phyloP scores from a whole-genome alignment of 2,113 vertebrate species.

The Daubentonia madagascariensis region DNA sequence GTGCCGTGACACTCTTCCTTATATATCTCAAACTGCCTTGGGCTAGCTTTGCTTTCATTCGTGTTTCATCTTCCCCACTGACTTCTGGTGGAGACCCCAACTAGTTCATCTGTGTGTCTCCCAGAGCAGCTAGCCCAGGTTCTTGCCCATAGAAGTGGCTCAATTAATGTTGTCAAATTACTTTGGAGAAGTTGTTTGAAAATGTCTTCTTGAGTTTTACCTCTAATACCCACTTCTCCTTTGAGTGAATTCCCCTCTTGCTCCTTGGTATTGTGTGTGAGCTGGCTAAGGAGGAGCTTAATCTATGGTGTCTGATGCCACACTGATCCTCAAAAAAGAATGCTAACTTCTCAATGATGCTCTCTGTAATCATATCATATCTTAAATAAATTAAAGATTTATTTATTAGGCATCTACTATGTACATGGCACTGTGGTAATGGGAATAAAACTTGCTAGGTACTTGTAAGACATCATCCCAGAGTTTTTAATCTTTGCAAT shows the following conservation, averaged over 20 bases:
- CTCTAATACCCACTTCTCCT: constrained; percentile 61
- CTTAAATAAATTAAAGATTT: background rate
- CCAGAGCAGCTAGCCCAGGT: background rate
- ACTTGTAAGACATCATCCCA: background rate
- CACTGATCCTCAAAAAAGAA: constrained; percentile 7
- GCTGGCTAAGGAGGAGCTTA: background rate
- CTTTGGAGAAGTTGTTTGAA: constrained; percentile 63
- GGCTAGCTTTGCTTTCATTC: background rate
- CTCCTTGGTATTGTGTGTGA: constrained; percentile 7
- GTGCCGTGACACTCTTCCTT: background rate
- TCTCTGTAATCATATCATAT: background rate
- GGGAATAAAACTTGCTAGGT: background rate
- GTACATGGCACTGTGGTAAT: background rate
- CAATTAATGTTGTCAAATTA: background rate
- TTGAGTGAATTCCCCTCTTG: constrained; percentile 61
- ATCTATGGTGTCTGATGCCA: background rate
- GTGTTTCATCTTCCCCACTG: background rate
- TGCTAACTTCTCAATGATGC: background rate
- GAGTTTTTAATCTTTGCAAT: background rate
- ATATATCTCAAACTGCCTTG: background rate
- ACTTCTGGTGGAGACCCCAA: background rate
- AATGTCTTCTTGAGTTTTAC: constrained; percentile 60
- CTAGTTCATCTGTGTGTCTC: background rate
- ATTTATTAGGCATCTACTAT: background rate
- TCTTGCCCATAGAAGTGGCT: background rate